phyloP scores from a whole-genome alignment of 2,113 vertebrate species.

The Mionectes macconnelli region DNA sequence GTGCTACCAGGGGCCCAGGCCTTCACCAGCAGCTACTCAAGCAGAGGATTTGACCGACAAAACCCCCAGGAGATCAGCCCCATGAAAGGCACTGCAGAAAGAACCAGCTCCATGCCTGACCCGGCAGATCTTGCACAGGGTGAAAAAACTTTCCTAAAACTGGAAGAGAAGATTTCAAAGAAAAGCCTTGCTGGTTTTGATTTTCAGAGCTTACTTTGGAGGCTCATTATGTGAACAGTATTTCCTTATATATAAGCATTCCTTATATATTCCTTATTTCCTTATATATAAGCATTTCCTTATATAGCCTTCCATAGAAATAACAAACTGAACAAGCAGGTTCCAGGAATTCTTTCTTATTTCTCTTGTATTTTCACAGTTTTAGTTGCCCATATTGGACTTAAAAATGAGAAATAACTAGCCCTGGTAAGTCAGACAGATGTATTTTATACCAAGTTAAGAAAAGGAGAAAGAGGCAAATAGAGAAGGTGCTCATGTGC shows the following conservation, averaged over 20 bases:
- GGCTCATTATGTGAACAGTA: background rate
- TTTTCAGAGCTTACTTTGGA: background rate
- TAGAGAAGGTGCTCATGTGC: background rate
- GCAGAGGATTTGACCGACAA: background rate
- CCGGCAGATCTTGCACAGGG: background rate
- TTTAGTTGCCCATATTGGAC: background rate
- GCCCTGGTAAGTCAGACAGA: background rate
- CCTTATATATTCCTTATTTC: too few species aligned
- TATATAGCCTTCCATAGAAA: background rate
- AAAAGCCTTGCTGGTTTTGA: background rate
- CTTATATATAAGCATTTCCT: too few species aligned
- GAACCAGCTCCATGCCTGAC: background rate
- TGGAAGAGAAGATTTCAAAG: background rate
- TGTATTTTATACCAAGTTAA: background rate
- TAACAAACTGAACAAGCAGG: background rate
- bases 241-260: too few species aligned
- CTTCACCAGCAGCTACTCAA: background rate
- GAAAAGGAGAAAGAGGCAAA: background rate
- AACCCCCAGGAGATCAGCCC: background rate
- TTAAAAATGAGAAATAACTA: background rate
- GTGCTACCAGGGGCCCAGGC: background rate
- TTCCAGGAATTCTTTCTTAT: background rate
- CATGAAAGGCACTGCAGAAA: background rate
- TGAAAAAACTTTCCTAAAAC: background rate
- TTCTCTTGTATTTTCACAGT: background rate